Evolutionary conservation across 2,888 invertebrate species (phyloP).

Genomic region (Glyphotaelius pellucidus): DNA sequence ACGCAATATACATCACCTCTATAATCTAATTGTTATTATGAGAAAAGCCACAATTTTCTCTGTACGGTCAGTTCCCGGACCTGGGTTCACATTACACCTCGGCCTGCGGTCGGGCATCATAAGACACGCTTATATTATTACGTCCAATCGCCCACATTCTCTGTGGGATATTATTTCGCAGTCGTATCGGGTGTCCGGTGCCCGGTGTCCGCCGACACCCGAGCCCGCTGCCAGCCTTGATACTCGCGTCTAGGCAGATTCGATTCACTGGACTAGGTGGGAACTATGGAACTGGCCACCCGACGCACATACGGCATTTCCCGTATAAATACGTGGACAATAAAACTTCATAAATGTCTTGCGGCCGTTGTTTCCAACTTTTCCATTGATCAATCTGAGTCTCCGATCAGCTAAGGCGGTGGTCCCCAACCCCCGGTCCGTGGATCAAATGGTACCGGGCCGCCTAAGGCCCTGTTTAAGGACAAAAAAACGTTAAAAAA

Average conservation of each 20-base stretch:
- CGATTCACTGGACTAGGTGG: not conserved
- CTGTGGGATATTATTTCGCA: not conserved
- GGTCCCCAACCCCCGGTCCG: too few relatives aligned
- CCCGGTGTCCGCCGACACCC: constrained; percentile 21
- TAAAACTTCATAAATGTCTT: too few relatives aligned
- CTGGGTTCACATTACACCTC: not conserved
- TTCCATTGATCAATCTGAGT: too few relatives aligned
- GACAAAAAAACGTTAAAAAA: too few relatives aligned
- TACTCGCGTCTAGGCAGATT: not conserved
- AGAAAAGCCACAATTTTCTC: not conserved
- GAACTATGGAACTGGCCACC: not conserved
- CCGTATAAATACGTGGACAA: too few relatives aligned
- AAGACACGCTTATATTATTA: constrained; percentile 33
- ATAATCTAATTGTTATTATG: not conserved
- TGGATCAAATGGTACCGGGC: too few relatives aligned
- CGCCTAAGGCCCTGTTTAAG: too few relatives aligned
- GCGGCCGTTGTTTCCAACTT: too few relatives aligned
- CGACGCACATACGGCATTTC: not conserved
- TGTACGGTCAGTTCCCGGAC: not conserved
- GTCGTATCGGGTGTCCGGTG: constrained; percentile 27
- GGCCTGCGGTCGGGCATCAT: constrained; percentile 28
- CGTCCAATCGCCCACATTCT: constrained; percentile 33
- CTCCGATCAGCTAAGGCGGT: too few relatives aligned
- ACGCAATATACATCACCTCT: not conserved
- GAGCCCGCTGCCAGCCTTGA: not conserved